Evolutionary conservation across 2,113 vertebrate species (phyloP), one percentile per base, ranked within the genome.

Genomic region (Saguinus imperator): DNA sequence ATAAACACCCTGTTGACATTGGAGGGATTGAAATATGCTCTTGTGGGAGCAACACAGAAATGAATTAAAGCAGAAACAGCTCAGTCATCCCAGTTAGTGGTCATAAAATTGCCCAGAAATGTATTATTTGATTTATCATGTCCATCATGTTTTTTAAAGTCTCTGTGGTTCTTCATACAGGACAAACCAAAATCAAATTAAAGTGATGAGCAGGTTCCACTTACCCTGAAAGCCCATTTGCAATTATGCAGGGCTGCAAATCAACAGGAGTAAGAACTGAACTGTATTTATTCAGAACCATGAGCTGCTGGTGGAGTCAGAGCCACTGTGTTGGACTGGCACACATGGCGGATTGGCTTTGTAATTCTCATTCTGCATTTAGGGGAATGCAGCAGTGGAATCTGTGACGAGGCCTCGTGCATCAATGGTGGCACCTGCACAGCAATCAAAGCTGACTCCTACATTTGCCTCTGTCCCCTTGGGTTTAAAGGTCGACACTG

Each of bases 391-490:
- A 99, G 99, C 95, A 99, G 98, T 40, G 99, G 98, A 0, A 98
- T 99, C 96, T 99, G 99, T 66, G 99, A 99, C 0, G 98, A 98
- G 80, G 99, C 99, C 23, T 98, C 97, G 89, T 99, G 99, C 94
- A 89, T 99, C 96, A 99, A 99, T 1, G 99, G 99, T 0, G 99
- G 99, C n/a, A 98, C 98, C 96, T 99, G 99, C 97, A 98, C 98
- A 32, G 98, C 98, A 0, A 99, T 96, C 98, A 99, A 98, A 6
- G 99, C 99, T 0, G 99, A 99, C 77, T 98, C 98, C 27, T 99
- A 99, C 97, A 99, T 99, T 95, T 99, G 99, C 90, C 99, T 99
- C 91, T 99, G 99, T 94, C 99, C 99, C 6, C 99, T 99, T 4
- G 99, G 99, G 81, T 99, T 99, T 98, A 99, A 98, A 97, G 99